Conservation (phyloP, 1,140 invertebrate genomes). For the Gonatopus flavifemur region DNA sequence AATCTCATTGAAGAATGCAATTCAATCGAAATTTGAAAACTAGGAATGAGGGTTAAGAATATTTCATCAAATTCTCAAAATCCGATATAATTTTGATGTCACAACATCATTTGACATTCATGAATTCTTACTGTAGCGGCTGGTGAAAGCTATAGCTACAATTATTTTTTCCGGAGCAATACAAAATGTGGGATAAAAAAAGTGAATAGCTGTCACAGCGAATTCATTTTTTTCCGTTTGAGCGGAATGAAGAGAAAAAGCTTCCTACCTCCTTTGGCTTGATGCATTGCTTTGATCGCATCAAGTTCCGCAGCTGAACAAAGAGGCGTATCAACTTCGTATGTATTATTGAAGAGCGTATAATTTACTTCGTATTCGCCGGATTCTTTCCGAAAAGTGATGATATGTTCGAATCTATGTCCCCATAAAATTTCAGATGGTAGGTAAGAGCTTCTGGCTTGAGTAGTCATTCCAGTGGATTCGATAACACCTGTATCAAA, state of each 20-base stretch:
- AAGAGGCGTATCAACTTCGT: slow-evolving; percentile 86
- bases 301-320: slow-evolving; percentile 68
- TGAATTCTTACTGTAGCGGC: no score
- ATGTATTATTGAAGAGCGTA: slow-evolving; percentile 88
- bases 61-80: no score
- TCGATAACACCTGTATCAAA: slow-evolving; percentile 69
- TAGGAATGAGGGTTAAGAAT: no score
- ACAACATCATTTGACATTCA: no score
- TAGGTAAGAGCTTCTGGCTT: slow-evolving; percentile 88
- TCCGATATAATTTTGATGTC: no score
- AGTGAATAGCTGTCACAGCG: no score
- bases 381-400: slow-evolving; percentile 88
- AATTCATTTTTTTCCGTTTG: not conserved
- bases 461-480: slow-evolving; percentile 86
- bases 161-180: no score
- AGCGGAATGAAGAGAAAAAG: not conserved
- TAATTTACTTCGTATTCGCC: slow-evolving; percentile 95
- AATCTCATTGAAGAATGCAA: no score
- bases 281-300: slow-evolving; percentile 36
- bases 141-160: no score
- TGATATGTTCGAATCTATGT: slow-evolving; percentile 85
- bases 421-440: slow-evolving; percentile 94
- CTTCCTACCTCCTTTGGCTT: slow-evolving; percentile 41
- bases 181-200: no score
- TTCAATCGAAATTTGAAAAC: no score